Conservation (phyloP, 2,888 invertebrate species). For the Drosophila phalerata region DNA sequence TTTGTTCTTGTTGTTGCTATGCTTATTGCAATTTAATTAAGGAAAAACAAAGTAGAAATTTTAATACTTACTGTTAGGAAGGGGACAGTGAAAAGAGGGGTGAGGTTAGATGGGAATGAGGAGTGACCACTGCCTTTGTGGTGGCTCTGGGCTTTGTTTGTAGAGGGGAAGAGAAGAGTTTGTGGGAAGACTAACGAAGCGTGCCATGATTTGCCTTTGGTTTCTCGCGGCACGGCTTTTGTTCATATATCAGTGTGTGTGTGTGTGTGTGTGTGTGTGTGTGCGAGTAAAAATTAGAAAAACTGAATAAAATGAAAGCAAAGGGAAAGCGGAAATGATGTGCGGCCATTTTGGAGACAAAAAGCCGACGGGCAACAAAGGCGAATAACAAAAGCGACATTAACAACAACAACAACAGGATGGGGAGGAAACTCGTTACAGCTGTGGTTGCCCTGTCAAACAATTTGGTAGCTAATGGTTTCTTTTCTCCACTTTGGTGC, state of each 20-base stretch:
- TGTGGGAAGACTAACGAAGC: constrained; percentile 63
- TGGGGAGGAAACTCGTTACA: constrained; percentile 41
- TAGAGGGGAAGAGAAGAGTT: too few species aligned
- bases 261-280: too few species aligned
- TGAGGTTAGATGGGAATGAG: not conserved
- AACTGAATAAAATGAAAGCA: constrained; percentile 25
- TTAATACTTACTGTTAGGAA: constrained; percentile 36
- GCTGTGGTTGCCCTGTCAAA: constrained; percentile 42
- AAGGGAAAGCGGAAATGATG: constrained; percentile 65
- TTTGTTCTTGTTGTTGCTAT: constrained; percentile 22
- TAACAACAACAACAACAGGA: constrained; percentile 5
- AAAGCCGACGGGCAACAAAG: constrained; percentile 63
- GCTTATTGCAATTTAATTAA: constrained; percentile 78
- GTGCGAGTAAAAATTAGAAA: constrained; percentile 38
- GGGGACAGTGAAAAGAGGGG: not conserved
- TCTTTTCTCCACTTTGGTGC: constrained; percentile 12
- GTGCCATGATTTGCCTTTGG: constrained; percentile 56
- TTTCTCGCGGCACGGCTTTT: constrained; percentile 23
- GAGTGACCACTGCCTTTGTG: constrained; percentile 9
- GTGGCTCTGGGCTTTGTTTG: not conserved
- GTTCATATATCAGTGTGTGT: constrained; percentile 10
- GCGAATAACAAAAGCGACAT: constrained; percentile 1
- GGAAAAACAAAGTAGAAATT: constrained; percentile 71
- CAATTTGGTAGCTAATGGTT: constrained; percentile 46
- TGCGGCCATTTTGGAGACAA: constrained; percentile 74